Conservation (phyloP, 1,140 invertebrate genomes). For the Caenorhabditis tropicalis region DNA sequence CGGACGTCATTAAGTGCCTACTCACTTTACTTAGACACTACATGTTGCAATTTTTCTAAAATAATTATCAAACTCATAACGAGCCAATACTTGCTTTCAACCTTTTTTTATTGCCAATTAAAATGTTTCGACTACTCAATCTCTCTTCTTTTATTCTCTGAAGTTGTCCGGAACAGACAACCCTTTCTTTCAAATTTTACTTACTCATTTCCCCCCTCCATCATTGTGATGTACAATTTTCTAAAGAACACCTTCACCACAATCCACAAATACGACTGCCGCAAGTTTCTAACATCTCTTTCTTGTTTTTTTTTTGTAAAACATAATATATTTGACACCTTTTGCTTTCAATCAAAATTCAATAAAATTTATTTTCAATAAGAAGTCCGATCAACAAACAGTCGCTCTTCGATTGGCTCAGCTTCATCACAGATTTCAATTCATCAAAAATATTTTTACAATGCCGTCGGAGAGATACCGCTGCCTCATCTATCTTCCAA, state of each 20-base stretch:
- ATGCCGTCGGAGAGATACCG: neutral
- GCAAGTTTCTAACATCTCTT: neutral
- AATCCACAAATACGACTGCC: neutral
- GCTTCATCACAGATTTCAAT: neutral
- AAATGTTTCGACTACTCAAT: neutral
- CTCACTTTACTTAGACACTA: constrained; percentile 48
- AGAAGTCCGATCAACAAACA: neutral
- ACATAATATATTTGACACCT: constrained; percentile 29
- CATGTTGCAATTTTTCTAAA: constrained; percentile 22
- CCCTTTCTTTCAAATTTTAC: neutral
- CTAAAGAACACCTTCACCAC: neutral
- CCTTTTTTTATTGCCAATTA: constrained; percentile 15
- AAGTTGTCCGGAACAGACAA: constrained; percentile 23
- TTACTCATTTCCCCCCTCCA: neutral
- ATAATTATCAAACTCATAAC: constrained; percentile 23
- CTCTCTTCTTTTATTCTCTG: neutral
- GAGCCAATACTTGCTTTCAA: constrained; percentile 22
- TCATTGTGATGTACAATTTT: constrained; percentile 20
- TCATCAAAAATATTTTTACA: constrained; percentile 7
- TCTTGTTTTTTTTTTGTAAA: neutral
- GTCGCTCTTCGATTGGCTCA: neutral
- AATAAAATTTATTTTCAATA: constrained; percentile 28
- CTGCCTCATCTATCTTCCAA: neutral
- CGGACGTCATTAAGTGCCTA: constrained; percentile 54
- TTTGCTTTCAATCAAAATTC: neutral